Evolutionary conservation across 2,797 vertebrate species (phyloP).

Genomic region (Gymnoscopelus microlampas): DNA sequence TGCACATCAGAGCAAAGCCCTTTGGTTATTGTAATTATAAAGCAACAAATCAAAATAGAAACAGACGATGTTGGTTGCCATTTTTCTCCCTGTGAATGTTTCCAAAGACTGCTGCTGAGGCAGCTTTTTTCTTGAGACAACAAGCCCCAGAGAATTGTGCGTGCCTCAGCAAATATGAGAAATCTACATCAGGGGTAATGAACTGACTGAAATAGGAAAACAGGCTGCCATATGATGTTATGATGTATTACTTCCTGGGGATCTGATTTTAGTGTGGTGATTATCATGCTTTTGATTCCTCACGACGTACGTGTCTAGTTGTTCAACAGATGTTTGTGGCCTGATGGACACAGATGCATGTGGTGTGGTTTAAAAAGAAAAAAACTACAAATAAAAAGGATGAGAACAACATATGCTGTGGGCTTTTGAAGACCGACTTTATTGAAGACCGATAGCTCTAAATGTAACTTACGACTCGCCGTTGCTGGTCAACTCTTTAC

Average conservation of each 20-base stretch:
- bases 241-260: conserved; percentile 52
- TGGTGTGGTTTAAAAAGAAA: background rate
- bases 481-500: conserved; percentile 27
- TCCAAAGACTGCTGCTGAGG: conserved; percentile 65
- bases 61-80: conserved; percentile 48
- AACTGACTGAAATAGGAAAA: conserved; percentile 68
- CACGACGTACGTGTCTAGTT: conserved; percentile 49
- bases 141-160: conserved; percentile 67
- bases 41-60: conserved; percentile 75
- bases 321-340: conserved; percentile 44
- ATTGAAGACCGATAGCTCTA: conserved; percentile 31
- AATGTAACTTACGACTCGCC: conserved; percentile 36
- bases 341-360: conserved; percentile 26
- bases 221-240: conserved; percentile 51
- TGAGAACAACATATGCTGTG: conserved; percentile 15
- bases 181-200: conserved; percentile 75
- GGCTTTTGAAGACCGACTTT: conserved; percentile 23
- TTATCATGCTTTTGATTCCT: conserved; percentile 63
- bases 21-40: conserved; percentile 74
- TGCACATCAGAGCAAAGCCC: conserved; percentile 63
- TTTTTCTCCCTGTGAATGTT: conserved; percentile 51
- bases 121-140: conserved; percentile 69
- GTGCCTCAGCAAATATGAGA: conserved; percentile 75
- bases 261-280: conserved; percentile 58
- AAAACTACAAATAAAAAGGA: conserved; percentile 6